phyloP scores from a whole-genome alignment of 2,113 vertebrate species.

The Myxocyprinus asiaticus region DNA sequence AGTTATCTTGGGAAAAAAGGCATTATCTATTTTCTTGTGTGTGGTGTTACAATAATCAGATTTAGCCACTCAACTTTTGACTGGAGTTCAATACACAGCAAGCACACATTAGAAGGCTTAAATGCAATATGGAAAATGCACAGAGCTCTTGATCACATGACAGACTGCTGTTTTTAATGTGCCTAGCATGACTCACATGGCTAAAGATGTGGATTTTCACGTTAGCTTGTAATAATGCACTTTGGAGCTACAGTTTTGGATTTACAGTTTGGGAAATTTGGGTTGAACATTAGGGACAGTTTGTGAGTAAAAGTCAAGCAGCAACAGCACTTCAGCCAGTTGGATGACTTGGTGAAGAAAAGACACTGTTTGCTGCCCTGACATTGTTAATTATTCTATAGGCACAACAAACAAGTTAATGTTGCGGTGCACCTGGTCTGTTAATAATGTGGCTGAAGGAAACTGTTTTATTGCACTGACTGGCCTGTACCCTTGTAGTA shows the following conservation, averaged over 20 bases:
- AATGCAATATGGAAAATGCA: no score
- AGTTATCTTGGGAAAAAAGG: no score
- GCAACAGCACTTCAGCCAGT: not conserved
- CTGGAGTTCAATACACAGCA: no score
- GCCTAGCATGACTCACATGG: not conserved
- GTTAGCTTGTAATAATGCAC: not conserved
- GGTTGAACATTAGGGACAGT: not conserved
- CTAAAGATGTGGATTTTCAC: not conserved
- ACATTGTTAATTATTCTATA: not conserved
- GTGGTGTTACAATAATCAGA: no score
- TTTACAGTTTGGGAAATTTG: not conserved
- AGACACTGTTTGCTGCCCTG: not conserved
- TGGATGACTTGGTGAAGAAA: not conserved
- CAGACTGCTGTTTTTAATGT: not conserved
- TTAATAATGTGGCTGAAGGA: slow-evolving; percentile 8
- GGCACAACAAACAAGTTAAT: not conserved
- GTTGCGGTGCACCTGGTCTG: slow-evolving; percentile 5
- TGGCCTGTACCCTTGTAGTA: slow-evolving; percentile 29
- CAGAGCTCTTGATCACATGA: not conserved
- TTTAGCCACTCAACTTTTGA: no score
- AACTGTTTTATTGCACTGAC: slow-evolving; percentile 19
- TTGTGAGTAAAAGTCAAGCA: not conserved
- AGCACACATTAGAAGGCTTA: no score
- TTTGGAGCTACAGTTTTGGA: no score
- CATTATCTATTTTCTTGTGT: no score